Base-by-base conservation (phyloP, 2,797 vertebrate species). In the Lophotriccus pileatus region DNA sequence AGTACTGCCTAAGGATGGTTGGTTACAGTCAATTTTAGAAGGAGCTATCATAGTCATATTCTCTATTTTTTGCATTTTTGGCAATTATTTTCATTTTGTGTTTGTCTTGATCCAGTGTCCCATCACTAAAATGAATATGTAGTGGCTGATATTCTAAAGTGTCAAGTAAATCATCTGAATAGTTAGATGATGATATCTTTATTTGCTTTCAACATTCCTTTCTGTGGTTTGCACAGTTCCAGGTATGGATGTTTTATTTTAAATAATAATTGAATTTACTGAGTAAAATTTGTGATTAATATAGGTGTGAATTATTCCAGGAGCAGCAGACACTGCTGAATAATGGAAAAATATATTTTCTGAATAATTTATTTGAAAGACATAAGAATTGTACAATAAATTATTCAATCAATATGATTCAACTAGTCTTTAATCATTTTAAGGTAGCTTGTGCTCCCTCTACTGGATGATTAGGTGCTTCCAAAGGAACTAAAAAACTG, bases 361-460 rank as follows among this genome's bases (percentile, higher is more conserved):
- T 97, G 83, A 96, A 95, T 96, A 95, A 96, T 96, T 96, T 90
- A 96, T 96, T 95, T 86, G 77, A 90, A 95, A 94, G 91, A 82
- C 76, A 83, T 86, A 94, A 95, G 74, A 88, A 95, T 91, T 79
- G 46, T 72, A 70, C 12, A 7, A 90, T 96, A 93, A 97, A 96
- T 97, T 94, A 96, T 96, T 96, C 64, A 96, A 79, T 43, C 63
- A 77, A 62, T 39, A 60, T 43, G n/a, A 90, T 77, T 91, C 87
- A 64, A 72, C 32, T 37, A 53, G 37, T 76, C 52, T 91, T 92
- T 8, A 84, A 68, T 74, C 25, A 84, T 88, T 74, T 95, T 79
- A 56, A 76, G 95, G 77, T 86, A 90, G 21, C 56, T 91, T 77
- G 49, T 62, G 36, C 94, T 93, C 96, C 96, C 96, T 97, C 96